A percentile compares a stretch with the other conserved stretches of the same genome.
phyloP scores from a whole-genome alignment of 2,113 vertebrate genomes.

The Cephalophus harveyi region DNA sequence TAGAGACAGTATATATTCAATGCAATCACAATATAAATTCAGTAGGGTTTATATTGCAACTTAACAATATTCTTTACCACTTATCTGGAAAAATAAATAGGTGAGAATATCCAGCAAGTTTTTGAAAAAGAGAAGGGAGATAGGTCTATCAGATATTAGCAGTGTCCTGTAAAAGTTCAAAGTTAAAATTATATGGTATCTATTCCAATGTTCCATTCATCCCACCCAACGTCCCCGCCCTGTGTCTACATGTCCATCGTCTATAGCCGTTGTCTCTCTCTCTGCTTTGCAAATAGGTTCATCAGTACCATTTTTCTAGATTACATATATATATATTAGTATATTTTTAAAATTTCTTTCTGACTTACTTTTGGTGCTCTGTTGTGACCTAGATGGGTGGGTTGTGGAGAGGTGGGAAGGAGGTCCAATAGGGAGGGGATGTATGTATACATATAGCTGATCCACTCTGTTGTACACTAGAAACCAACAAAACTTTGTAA shows the following conservation, averaged over 20 bases:
- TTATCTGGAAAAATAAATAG: slow-evolving; percentile 21
- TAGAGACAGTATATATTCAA: slow-evolving; percentile 31
- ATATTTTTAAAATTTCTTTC: background rate
- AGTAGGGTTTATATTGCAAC: background rate
- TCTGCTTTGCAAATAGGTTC: background rate
- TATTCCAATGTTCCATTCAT: background rate
- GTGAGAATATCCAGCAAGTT: background rate
- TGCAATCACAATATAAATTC: background rate
- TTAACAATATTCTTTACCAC: slow-evolving; percentile 18
- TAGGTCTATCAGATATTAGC: background rate
- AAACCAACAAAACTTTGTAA: background rate
- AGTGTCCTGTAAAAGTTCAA: background rate
- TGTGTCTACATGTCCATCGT: background rate
- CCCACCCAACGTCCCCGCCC: rapidly evolving
- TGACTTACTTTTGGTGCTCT: background rate
- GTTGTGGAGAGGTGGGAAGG: background rate
- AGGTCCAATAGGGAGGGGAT: background rate
- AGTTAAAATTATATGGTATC: background rate
- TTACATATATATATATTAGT: background rate
- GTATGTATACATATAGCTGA: background rate
- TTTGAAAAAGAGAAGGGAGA: background rate
- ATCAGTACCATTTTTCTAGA: background rate
- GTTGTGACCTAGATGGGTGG: background rate
- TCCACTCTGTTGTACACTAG: background rate
- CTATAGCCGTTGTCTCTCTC: background rate